Percentiles rank a stretch among this genome's conserved stretches.
Evolutionary conservation across 1,140 invertebrate genomes (phyloP).

Genomic region (Bombyx mori): DNA sequence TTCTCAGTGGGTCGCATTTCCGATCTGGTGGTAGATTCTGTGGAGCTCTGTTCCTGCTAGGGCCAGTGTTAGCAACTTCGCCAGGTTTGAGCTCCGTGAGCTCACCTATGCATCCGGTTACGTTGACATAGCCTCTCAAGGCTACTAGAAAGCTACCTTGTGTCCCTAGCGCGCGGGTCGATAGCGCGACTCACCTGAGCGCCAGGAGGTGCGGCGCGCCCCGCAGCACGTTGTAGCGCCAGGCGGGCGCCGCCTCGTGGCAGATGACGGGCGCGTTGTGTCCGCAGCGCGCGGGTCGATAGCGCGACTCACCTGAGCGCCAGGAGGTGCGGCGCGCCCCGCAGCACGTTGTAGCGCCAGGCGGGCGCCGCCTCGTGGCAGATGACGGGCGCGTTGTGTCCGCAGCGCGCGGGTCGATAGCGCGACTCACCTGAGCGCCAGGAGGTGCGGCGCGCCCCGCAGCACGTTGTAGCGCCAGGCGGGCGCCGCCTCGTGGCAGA

Average conservation of each 20-base stretch:
- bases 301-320: constrained; percentile 81
- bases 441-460: constrained; percentile 94
- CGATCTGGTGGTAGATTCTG: too few species aligned
- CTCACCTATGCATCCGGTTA: too few species aligned
- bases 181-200: constrained; percentile 75
- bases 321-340: constrained; percentile 95
- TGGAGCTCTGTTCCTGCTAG: too few species aligned
- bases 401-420: background rate
- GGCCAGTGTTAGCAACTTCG: too few species aligned
- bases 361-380: constrained; percentile 95
- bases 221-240: constrained; percentile 95
- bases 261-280: too few species aligned
- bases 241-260: constrained; percentile 97
- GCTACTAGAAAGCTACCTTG: too few species aligned
- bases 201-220: constrained; percentile 97
- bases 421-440: constrained; percentile 84
- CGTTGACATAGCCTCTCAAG: too few species aligned
- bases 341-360: constrained; percentile 96
- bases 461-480: constrained; percentile 97
- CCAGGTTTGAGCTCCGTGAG: background rate
- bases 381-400: too few species aligned
- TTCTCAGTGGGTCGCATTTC: too few species aligned
- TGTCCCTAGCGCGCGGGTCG: background rate
- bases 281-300: background rate
- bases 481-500: constrained; percentile 93